Conservation (phyloP, 2,888 invertebrate genomes). For the Hypomecis punctinalis region DNA sequence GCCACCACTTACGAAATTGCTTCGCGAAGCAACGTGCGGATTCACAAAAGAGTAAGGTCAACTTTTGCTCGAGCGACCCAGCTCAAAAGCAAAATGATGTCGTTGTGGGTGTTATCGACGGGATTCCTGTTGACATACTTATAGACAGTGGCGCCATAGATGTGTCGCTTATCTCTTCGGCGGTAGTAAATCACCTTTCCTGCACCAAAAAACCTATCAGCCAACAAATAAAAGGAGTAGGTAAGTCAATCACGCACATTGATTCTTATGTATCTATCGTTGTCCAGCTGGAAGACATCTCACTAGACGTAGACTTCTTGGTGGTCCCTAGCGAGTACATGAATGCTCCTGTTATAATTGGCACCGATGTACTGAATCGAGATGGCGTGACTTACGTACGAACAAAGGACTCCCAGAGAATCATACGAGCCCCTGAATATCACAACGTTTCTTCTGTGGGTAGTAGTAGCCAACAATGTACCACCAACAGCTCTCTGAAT, state of each 20-base stretch:
- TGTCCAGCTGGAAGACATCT: conserved; percentile 39
- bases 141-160: conserved; percentile 42
- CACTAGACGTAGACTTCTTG: conserved; percentile 42
- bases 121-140: conserved; percentile 39
- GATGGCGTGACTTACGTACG: conserved; percentile 25
- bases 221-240: too few relatives aligned
- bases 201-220: too few relatives aligned
- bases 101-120: conserved; percentile 27
- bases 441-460: not conserved
- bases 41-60: conserved; percentile 29
- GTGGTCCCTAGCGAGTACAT: conserved; percentile 35
- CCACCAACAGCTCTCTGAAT: too few relatives aligned
- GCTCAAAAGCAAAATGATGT: conserved; percentile 10
- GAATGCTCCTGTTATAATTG: conserved; percentile 40
- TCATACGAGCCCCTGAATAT: conserved; percentile 10
- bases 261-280: too few relatives aligned
- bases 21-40: conserved; percentile 34
- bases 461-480: not conserved
- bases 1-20: conserved; percentile 40
- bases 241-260: too few relatives aligned
- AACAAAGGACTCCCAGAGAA: conserved; percentile 6
- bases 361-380: conserved; percentile 44
- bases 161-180: conserved; percentile 37
- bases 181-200: conserved; percentile 30
- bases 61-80: conserved; percentile 28